These are phyloP conservation scores for Zosterops borbonicus DNA, from an alignment of 2,113 vertebrate species.

Conservation along the genomic window DNA sequence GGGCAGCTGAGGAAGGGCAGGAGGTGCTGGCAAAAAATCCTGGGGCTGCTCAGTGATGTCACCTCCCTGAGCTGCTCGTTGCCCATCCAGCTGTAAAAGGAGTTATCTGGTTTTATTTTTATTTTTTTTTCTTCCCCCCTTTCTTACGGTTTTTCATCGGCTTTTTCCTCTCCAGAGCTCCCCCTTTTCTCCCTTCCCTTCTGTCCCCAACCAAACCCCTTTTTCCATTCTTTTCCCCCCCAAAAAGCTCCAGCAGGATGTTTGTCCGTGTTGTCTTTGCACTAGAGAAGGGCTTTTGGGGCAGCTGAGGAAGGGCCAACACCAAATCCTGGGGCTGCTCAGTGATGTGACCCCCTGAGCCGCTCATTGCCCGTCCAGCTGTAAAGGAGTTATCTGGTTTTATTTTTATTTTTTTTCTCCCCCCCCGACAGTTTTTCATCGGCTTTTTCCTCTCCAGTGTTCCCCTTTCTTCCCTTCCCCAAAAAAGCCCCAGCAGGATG, in stretches of 20 bases:
- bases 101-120: no score
- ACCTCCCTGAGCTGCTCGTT: slow-evolving; percentile 69
- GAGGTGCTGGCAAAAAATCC: no score
- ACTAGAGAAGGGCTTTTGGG: no score
- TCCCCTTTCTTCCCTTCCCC: background rate
- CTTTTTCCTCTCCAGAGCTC: no score
- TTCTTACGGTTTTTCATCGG: background rate
- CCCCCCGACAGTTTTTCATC: background rate
- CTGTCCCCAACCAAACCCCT: no score
- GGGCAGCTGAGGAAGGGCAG: no score
- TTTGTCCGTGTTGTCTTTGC: no score
- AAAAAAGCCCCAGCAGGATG: background rate
- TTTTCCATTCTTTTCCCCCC: no score
- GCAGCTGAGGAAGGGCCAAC: no score
- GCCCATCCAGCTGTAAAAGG: slow-evolving; percentile 53
- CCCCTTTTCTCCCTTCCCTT: no score
- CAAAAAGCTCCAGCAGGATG: background rate
- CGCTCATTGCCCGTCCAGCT: slow-evolving; percentile 63
- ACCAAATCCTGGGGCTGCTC: no score
- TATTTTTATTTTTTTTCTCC: background rate
- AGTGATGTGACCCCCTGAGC: slow-evolving; percentile 64
- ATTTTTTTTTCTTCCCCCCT: background rate
- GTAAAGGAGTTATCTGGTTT: background rate
- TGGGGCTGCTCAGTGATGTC: slow-evolving; percentile 47
- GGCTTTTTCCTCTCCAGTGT: background rate